Base-by-base conservation (phyloP, 64 coral and sea anemone genomes). In the Porites australiensis region DNA sequence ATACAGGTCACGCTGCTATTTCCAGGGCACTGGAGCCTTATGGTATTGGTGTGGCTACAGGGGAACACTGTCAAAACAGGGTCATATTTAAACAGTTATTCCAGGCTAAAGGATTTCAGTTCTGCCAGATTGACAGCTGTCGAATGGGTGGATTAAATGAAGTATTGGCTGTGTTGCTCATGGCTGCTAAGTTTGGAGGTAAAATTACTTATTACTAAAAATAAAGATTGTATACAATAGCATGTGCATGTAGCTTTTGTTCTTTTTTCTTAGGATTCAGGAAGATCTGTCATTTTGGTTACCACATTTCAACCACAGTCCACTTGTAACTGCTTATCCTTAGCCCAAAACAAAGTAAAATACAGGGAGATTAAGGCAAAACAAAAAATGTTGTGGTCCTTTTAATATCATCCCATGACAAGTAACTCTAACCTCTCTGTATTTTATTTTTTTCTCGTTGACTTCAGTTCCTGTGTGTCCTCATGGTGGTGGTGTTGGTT, bases 131-230 rank as follows among this genome's bases (percentile, higher is more conserved):
- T 77, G 98, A 99, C 71, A 99, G 98, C 61, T 99, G 98, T 88
- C 89, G 98, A 19, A 64, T 99, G 77, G 98, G 90, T 67, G 98
- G 98, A 13, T 50, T 99, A 4, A 99, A 99, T 72, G 98, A 99
- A 69, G 90, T 99, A 3, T 50, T 99, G 9, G 77, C 94, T 2
- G 94, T 99, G 14, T 86, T 99, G 5, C 64, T 99, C 19, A 75
- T 99, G 94, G 98, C 98, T 73, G 96, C 98, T 6, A 99, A 96
- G 80, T 99, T 96, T 84, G 88, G 92, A 93, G 94, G 97, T 98
- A 85, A 50, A 58, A 18, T 2, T 8, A 60, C 16, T 1, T 16
- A 45, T 75, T 0, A 44, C 11, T 7, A 55, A 55, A 55, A 11
- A 55, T 55, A 11, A 55, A 7, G 11, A 55, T 55, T 55, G 27